A percentile compares a stretch with the other conserved stretches of the same genome.
Conservation (phyloP, 1,140 invertebrate genomes). For the Hycleus phaleratus region DNA sequence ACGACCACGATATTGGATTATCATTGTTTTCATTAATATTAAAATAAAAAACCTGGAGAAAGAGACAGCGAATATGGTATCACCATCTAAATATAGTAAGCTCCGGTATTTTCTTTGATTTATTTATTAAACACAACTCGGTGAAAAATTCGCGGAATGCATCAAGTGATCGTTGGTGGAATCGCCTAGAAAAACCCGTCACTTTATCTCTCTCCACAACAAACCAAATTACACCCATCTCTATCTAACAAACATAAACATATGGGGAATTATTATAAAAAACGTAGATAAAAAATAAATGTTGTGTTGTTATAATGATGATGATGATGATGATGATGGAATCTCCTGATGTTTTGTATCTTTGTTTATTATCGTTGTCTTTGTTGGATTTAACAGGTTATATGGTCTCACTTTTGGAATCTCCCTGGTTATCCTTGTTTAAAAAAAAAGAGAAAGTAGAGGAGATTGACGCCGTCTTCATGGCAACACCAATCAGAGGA, state of each 20-base stretch:
- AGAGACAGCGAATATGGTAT: background rate
- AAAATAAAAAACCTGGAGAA: too few relatives aligned
- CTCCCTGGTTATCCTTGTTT: constrained; percentile 31
- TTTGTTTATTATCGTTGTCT: constrained; percentile 14
- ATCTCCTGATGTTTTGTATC: constrained; percentile 24
- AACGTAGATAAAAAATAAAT: background rate
- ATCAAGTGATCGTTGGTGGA: background rate
- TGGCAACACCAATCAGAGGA: too few relatives aligned
- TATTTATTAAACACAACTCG: background rate
- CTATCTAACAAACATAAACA: background rate
- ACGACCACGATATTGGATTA: too few relatives aligned
- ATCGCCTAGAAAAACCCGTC: constrained; percentile 2
- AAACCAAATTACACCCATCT: background rate
- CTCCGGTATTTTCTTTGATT: background rate
- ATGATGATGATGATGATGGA: constrained; percentile 23
- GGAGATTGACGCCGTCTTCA: too few relatives aligned
- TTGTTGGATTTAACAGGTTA: constrained; percentile 33
- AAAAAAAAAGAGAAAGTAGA: background rate
- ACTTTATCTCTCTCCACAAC: background rate
- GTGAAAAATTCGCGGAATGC: constrained; percentile 5
- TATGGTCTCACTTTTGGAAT: constrained; percentile 27
- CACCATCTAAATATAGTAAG: constrained; percentile 10
- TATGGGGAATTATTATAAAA: background rate
- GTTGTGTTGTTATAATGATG: constrained; percentile 7
- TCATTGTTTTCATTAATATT: too few relatives aligned